Evolutionary conservation across 2,797 vertebrate genomes (phyloP), one percentile per base, ranked within the genome.

Genomic region (Gadopsis bispinosus): DNA sequence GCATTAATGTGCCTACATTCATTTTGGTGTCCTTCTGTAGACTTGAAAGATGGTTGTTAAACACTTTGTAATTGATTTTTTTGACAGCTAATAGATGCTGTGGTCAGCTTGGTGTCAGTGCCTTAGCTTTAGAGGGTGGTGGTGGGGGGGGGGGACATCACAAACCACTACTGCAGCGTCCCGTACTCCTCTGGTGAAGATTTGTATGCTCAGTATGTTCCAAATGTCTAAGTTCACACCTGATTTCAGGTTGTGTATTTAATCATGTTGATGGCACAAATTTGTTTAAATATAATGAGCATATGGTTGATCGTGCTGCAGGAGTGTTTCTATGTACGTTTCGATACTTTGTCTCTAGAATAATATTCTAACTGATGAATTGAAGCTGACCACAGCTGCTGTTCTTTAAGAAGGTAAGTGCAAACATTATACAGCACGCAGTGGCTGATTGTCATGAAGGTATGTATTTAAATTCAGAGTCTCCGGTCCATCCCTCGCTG

Each of bases 11-110:
- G 3, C 62, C 17, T 31, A 16, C 26, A 19, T 69, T 58, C 1
- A 37, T 68, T 62, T 35, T 47, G n/a, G 20, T 51, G 70, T 73
- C 33, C 53, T 22, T 48, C 31, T 37, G 47, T 35, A 39, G n/a
- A 50, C 29, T 13, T 22, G 22, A 48, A 61, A 67, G 20, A 19
- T 35, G 14, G 19, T 17, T 31, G 19, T 20, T 29, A 41, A 55
- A 54, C 37, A 43, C 22, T 31, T 3, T 37, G 2, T 12, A 4
- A 26, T n/a, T 6, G n/a, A 31, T 56, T 29, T 29, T 55, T 26
- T 13, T 61, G 39, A 62, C 48, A 61, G 65, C 56, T 61, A 4
- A 35, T 29, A n/a, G 56, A 26, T 26, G 29, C 56, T 62, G 31
- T 39, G 50, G 16, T 55, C 58, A 55, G 39, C 41, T 51, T 39